phyloP scores from a whole-genome alignment of 2,113 vertebrate species.

The Podarcis raffonei region DNA sequence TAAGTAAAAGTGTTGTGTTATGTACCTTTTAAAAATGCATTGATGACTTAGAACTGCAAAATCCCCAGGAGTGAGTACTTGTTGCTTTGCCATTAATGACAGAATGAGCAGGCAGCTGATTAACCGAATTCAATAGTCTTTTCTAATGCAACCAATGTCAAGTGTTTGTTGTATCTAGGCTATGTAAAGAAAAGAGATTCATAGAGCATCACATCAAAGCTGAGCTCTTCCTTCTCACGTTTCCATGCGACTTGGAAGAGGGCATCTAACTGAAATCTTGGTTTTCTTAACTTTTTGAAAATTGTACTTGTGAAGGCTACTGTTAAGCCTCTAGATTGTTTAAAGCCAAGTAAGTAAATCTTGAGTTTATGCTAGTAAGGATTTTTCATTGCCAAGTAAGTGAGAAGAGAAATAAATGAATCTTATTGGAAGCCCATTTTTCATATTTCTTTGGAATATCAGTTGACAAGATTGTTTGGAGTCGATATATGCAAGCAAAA shows the following conservation, averaged over 20 bases:
- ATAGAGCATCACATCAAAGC: accelerated
- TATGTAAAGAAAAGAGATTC: neutral
- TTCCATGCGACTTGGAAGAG: neutral
- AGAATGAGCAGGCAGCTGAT: neutral
- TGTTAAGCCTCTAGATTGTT: neutral
- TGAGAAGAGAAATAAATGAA: neutral
- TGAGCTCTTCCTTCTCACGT: neutral
- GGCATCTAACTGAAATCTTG: neutral
- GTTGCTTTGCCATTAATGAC: neutral
- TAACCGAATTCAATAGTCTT: neutral
- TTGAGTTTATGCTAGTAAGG: neutral
- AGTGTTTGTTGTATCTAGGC: neutral
- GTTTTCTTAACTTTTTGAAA: neutral
- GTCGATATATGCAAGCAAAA: neutral
- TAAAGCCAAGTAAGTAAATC: neutral
- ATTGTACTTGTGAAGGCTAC: neutral
- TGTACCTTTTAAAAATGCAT: neutral
- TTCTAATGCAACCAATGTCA: neutral
- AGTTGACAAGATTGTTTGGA: neutral
- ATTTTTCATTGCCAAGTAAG: neutral
- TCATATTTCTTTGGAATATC: neutral
- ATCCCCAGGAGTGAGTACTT: neutral
- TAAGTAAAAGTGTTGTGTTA: neutral
- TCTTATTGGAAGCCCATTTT: neutral
- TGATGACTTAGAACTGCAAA: neutral